Base-by-base conservation (phyloP, 2,888 invertebrate species). In the Rugalucina vietnamica region DNA sequence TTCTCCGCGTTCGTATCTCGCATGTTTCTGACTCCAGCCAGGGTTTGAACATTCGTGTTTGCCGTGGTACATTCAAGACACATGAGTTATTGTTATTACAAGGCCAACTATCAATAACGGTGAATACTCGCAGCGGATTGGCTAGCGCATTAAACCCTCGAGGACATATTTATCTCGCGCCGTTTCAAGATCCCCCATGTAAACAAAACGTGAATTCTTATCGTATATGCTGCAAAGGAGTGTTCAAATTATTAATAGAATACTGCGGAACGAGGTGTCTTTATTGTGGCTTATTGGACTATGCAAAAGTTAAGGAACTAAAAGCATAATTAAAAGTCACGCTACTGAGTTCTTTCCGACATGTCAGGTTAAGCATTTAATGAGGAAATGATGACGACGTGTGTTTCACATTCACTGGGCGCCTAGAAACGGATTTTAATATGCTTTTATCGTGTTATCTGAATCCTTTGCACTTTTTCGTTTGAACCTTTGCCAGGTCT, bases 31-130 rank as follows among this genome's bases (percentile, higher is more conserved):
- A 65, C 32, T 65, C 65, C 32, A 65, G 8, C 65, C 65, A 65
- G 65, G 65, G 32, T 65, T 43, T 60, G 32, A 65, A 65, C 65
- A 65, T 65, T 43, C 72, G 34, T 37, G 24, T 27, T 82, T 54
- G 74, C 79, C 79, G 75, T 76, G 81, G 82, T 82, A 81, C 79
- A 79, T 69, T 84, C 85, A 87, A 85, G 82, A 87, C 85, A 88
- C 88, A 87, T 88, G 87, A 87, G 85, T 85, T 88, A 87, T 88
- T 88, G 88, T 88, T 88, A 88, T 87, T 87, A 85, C 88, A 88
- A 86, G 84, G 81, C 82, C 84, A 87, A 87, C 88, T 88, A 88
- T 88, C 88, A 87, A 82, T 82, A 79, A 71, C 78, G 77, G 76
- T 73, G 81, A 85, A 85, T 85, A 76, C 79, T 54, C 78, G 79